Evolutionary conservation across 1,140 invertebrate species (phyloP), one percentile per base, ranked within the genome.

Genomic region (Drosophila eugracilis): DNA sequence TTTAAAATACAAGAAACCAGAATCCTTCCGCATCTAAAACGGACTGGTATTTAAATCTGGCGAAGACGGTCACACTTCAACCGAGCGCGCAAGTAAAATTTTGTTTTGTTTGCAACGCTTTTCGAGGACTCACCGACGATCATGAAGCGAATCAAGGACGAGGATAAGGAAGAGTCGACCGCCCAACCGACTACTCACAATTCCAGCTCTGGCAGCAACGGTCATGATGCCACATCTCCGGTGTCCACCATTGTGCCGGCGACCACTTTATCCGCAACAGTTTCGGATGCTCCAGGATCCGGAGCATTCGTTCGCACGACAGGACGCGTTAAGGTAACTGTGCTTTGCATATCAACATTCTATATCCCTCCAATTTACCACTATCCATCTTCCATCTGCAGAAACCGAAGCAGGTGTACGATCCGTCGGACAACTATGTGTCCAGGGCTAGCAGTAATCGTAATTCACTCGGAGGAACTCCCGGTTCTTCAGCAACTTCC

Each of bases 381-480:
- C 4, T 7, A 9, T n/a, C 9, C 12, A 1, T 14, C 49, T 55
- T 32, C 9, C 7, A 0, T 30, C 34, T 0, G 4, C 30, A 90
- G 84, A 91, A 91, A 84, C 90, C 90, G 0, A 95, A 94, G 72
- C 94, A 94, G 67, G 94, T 95, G 1, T 95, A 95, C 73, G 95
- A 95, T 92, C 95, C 95, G n/a, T 95, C 95, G 0, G 94, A 95
- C 57, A 94, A 94, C 72, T 93, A 95, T 79, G 78, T 95, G n/a
- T 94, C 94, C 4, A 94, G 94, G 36, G 21, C 69, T 48, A 62
- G 41, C 52, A 63, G 41, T 39, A 47, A 62, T 19, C 39, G 41
- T 24, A 48, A 17, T 41, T 53, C 44, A 22, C 6, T 34, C 12
- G 41, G 21, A 32, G 21, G 19, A 15, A 6, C 54, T 0, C 3